Evolutionary conservation across 2,113 vertebrate species (phyloP).

Genomic region (Columba janthina): DNA sequence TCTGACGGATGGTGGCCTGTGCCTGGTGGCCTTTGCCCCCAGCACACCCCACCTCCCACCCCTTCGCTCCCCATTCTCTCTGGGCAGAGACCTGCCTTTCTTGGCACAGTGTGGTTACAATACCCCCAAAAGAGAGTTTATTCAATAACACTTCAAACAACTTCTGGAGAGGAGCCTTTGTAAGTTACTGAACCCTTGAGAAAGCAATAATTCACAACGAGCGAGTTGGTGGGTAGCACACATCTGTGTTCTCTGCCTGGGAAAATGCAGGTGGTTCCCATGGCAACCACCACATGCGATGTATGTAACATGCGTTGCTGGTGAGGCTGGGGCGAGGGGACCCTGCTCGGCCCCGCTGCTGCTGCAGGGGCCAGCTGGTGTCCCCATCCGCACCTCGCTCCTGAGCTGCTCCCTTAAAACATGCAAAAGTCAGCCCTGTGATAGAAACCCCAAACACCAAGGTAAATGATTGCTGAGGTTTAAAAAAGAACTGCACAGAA

Average conservation of each 20-base stretch:
- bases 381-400: not conserved
- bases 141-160: constrained; percentile 44
- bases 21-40: not conserved
- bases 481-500: not conserved
- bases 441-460: not conserved
- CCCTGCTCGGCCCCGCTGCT: too few relatives aligned
- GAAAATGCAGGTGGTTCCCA: constrained; percentile 71
- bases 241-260: constrained; percentile 63
- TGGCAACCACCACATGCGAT: constrained; percentile 54
- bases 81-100: not conserved
- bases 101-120: constrained; percentile 9
- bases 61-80: not conserved
- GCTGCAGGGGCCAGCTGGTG: not conserved
- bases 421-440: accelerated
- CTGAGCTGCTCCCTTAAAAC: not conserved
- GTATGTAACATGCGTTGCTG: constrained; percentile 37
- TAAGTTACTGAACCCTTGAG: constrained; percentile 62
- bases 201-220: constrained; percentile 59
- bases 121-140: not conserved
- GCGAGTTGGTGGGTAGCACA: constrained; percentile 59
- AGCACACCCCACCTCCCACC: not conserved
- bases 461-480: not conserved
- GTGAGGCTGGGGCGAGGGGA: constrained; percentile 4
- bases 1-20: not conserved
- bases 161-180: constrained; percentile 22